phyloP scores from a whole-genome alignment of 2,113 vertebrate species.

The Atrichornis clamosus region DNA sequence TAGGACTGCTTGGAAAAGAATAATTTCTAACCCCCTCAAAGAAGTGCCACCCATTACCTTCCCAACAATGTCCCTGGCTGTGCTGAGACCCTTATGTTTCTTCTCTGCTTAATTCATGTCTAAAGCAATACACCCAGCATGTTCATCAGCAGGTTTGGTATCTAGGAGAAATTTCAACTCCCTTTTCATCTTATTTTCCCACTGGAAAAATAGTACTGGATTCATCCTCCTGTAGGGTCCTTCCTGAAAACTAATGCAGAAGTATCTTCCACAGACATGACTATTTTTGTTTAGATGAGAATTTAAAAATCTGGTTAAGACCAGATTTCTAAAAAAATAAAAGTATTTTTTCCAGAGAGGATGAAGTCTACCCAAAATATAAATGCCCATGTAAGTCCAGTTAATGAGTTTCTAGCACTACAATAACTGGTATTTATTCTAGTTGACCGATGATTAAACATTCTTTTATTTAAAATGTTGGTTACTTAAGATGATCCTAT shows the following conservation, averaged over 20 bases:
- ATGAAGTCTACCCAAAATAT: not conserved
- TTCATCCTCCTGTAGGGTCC: not conserved
- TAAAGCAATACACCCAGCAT: not conserved
- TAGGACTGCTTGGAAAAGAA: not conserved
- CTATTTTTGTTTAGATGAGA: not conserved
- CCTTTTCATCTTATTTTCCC: not conserved
- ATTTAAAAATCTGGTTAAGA: not conserved
- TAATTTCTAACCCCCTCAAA: not conserved
- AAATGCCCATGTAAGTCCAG: not conserved
- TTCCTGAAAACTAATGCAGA: not conserved
- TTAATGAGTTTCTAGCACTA: not conserved
- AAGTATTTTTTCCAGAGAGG: not conserved
- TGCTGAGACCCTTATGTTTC: not conserved
- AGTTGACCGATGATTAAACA: not conserved
- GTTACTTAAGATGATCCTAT: not conserved
- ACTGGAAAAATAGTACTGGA: not conserved
- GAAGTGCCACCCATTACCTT: not conserved
- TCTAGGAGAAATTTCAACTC: not conserved
- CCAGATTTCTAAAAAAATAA: not conserved
- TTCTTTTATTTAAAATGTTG: not conserved
- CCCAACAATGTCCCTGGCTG: not conserved
- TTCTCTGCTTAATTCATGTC: not conserved
- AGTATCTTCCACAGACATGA: not conserved
- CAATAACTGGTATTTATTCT: not conserved
- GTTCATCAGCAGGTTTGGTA: not conserved